A percentile compares a stretch with the other conserved stretches of the same genome.
phyloP scores from a whole-genome alignment of 2,797 vertebrate genomes.

The Sphenopsis melanotis region DNA sequence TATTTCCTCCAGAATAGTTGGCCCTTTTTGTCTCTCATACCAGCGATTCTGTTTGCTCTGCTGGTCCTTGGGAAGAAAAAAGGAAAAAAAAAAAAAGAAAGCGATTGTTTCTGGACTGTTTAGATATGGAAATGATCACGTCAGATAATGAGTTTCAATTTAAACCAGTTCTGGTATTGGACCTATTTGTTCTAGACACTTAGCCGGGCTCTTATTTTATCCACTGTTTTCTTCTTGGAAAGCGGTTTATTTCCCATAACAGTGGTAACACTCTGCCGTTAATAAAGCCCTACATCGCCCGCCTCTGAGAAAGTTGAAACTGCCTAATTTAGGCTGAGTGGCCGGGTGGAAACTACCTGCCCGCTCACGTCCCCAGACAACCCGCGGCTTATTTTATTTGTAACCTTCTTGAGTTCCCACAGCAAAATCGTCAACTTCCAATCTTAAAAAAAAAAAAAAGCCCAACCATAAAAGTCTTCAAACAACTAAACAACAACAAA shows the following conservation, averaged over 20 bases:
- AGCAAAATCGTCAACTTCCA: not conserved
- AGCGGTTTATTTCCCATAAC: not conserved
- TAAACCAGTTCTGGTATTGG: not conserved
- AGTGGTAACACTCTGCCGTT: not conserved
- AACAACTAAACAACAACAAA: not conserved
- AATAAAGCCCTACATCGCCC: not conserved
- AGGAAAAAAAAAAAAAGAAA: not conserved
- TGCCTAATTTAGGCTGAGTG: not conserved
- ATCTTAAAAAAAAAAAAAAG: not conserved
- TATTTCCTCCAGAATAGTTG: not conserved
- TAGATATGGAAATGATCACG: constrained; percentile 11
- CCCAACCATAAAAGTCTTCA: not conserved
- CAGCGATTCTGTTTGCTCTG: not conserved
- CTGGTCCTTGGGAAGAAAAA: not conserved
- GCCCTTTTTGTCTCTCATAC: not conserved
- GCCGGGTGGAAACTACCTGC: not conserved
- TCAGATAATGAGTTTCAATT: constrained; percentile 4
- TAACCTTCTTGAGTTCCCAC: not conserved
- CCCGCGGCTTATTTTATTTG: not conserved
- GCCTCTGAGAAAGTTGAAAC: not conserved
- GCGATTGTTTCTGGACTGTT: not conserved
- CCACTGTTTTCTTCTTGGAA: not conserved
- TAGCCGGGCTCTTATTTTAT: not conserved
- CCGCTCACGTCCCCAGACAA: not conserved
- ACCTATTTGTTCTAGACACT: not conserved